Base-by-base conservation (phyloP, 2,888 invertebrate genomes). In the Heliconius erato region DNA sequence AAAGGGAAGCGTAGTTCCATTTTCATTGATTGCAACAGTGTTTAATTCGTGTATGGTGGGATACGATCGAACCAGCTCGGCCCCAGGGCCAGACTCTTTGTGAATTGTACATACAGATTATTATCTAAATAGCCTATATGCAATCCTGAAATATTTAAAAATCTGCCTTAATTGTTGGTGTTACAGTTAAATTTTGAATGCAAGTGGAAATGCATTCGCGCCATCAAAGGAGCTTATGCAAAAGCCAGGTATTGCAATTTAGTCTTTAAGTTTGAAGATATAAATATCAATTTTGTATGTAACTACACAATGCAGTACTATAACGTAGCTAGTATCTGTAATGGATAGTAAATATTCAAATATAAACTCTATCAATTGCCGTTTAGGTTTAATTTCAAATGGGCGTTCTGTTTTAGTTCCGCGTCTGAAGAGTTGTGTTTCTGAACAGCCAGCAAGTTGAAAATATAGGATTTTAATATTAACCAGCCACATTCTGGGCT, bases 41-140 rank as follows among this genome's bases (percentile, higher is more conserved):
- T 84, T 85, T 84, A 82, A 85, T 83, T 83, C 82, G 81, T 77
- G 79, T 84, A 82, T 79, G 82, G 82, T 84, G 85, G 85, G 83
- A 84, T 79, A 82, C 88, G 90, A 90, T 90, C 89, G 90, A 90
- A 90, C 84, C 87, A 87, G 86, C 88, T 86, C 86, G 86, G 86
- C 87, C 85, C 86, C 83, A 87, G 80, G 84, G 74, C 81, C 86
- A 87, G 87, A 87, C 87, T 84, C 85, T 80, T 83, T 79, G 84
- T 85, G 83, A 86, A 83, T 83, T 84, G 85, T 85, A 81, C 79
- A 81, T 78, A 84, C 78, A 80, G 40, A 14, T 63, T 76, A 82
- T 85, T 67, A 81, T 74, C 76, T 79, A 84, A 85, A 82, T 32
- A 78, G 69, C 81, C n/a, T 81, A 84, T 82, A 65, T 65, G 69